Base-by-base conservation (phyloP, 1,140 invertebrate genomes). In the Hypothenemus hampei region DNA sequence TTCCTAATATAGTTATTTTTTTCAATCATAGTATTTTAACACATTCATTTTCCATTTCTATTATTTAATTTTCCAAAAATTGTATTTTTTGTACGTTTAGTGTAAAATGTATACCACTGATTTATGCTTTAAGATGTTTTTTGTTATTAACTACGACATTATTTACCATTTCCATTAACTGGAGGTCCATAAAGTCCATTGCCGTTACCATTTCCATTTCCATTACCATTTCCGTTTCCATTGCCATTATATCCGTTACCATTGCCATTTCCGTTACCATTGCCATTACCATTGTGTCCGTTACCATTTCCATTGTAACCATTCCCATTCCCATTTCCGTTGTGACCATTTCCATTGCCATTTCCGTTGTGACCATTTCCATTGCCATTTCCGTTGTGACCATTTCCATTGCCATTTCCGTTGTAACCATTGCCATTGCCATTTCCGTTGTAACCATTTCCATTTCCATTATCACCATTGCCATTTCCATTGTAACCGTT, bases 251-350 rank as follows among this genome's bases (percentile, higher is more conserved):
- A 41, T 22, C 58, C 54, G 45, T 62, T 61, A 22, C 61, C 59
- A 21, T 51, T 49, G 36, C 64, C 62, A 49, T 59, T 52, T 11
- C 58, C 61, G 36, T 55, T 55, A 8, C 46, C 46, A 44, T 57
- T 52, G 19, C 66, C 60, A 40, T 63, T 59, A n/a, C 68, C 69
- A 43, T 65, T 62, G 0, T 67, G 67, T n/a, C n/a, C n/a, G 40
- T 65, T 62, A 0, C 68, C 68, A 13, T 60, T 58, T 2, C 46
- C 33, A 20, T 22, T 48, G 31, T 45, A 24, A 29, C 64, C 60
- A 44, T 59, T 50, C 4, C 58, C 61, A 41, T 52, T 57, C 18
- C 48, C 45, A 31, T 61, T 59, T 39, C 13, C 53, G 7, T 43
- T 43, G 40, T 15, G 35, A 40, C 61, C 59, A 35, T 60, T 59